These are phyloP conservation scores for Megaustenia siamemsis DNA, from an alignment of 2,888 invertebrate species.

Conservation along the genomic window DNA sequence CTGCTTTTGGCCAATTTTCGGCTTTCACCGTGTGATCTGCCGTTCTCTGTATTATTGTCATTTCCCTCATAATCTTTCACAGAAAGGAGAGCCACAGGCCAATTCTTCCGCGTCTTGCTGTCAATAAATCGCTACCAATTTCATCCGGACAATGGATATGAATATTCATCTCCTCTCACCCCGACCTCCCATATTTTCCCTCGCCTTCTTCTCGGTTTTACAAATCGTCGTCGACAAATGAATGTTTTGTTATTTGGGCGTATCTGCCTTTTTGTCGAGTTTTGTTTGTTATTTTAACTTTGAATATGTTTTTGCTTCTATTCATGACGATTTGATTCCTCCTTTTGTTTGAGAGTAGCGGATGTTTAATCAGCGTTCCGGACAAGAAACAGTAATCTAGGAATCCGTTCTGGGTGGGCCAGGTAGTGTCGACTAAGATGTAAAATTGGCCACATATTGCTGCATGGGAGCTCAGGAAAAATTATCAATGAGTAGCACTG, in stretches of 20 bases:
- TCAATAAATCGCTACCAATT: constrained; percentile 46
- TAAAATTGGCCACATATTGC: too few relatives aligned
- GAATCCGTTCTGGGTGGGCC: too few relatives aligned
- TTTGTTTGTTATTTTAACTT: too few relatives aligned
- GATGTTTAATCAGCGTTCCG: too few relatives aligned
- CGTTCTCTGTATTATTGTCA: constrained; percentile 33
- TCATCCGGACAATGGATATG: constrained; percentile 41
- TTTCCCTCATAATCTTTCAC: constrained; percentile 19
- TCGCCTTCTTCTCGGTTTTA: background rate
- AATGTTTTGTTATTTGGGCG: background rate
- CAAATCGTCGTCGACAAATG: constrained; percentile 5
- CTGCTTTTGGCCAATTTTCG: constrained; percentile 26
- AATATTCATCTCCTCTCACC: constrained; percentile 40
- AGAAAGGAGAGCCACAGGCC: constrained; percentile 16
- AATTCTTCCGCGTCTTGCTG: background rate
- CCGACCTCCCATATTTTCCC: background rate
- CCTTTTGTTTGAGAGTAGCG: too few relatives aligned
- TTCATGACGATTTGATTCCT: too few relatives aligned
- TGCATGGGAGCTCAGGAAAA: too few relatives aligned
- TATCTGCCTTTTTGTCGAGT: background rate
- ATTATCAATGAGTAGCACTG: too few relatives aligned
- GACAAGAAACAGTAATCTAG: too few relatives aligned
- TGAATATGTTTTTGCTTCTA: too few relatives aligned
- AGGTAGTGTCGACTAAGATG: too few relatives aligned
- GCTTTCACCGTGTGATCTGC: background rate